Base-by-base conservation (phyloP, 2,888 invertebrate genomes). In the Rhyacophila evoluta region DNA sequence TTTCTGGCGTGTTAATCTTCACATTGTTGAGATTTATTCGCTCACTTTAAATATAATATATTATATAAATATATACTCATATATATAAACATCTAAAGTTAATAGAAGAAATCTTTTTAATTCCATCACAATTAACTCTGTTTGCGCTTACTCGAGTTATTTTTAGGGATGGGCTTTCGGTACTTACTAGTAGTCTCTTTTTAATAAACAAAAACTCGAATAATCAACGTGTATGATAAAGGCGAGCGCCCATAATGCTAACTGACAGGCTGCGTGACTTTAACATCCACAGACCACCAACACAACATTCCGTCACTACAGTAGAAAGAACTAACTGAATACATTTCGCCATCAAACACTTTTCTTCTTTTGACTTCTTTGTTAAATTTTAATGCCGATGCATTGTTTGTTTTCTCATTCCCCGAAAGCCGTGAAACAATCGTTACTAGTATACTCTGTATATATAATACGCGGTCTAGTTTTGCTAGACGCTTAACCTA, bases 261-360 rank as follows among this genome's bases (percentile, higher is more conserved):
- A 67, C 71, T 67, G 76, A 72, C 67, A 29, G 72, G 76, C 36
- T 72, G 72, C 72, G 71, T 72, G 72, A 41, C 37, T 36, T 12
- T 8, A 25, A 6, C 15, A 55, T 55, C 55, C 55, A 55, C 37
- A 15, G 71, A 27, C 72, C 72, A 67, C 41, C 76, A 36, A 33
- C 71, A 55, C 19, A 55, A 12, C 76, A 76, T 72, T 76, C 67
- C 36, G 76, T 72, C 76, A 72, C 72, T 72, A 33, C 72, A 55
- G 72, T 72, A 36, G 72, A 72, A 76, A 19, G 8, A 19, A 25
- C 5, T 39, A 39, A 39, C n/a, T 55, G 55, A 55, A 55, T 55
- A 25, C 19, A 55, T 55, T 25, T 19, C 19, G 15, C 55, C 55
- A 55, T 55, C 19, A 5, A 25, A 55, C 55, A 2, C 6, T 25